These are phyloP conservation scores for Artemisiospiza belli DNA, from an alignment of 2,113 vertebrate genomes.

Conservation along the genomic window DNA sequence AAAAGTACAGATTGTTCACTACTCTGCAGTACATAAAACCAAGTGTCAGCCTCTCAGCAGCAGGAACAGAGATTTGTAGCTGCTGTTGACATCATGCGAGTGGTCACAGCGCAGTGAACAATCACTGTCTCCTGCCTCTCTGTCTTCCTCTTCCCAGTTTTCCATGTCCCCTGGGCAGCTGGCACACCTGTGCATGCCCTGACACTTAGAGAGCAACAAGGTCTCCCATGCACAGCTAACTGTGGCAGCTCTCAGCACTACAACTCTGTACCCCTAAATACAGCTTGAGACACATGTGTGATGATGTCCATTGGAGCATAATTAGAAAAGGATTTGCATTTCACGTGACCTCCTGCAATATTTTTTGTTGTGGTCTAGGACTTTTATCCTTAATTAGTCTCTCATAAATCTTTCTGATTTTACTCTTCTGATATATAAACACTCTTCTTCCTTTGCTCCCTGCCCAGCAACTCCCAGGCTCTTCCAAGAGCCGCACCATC, in stretches of 20 bases:
- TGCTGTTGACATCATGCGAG: fast-evolving
- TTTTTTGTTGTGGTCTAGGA: background rate
- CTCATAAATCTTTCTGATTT: background rate
- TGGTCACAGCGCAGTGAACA: background rate
- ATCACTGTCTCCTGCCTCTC: background rate
- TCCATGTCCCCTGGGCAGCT: background rate
- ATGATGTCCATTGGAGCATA: background rate
- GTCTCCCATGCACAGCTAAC: background rate
- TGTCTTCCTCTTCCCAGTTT: background rate
- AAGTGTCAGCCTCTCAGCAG: background rate
- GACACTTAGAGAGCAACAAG: background rate
- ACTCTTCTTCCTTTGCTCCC: background rate
- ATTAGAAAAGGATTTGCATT: background rate
- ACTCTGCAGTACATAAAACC: background rate
- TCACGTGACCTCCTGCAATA: background rate
- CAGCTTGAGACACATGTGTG: background rate
- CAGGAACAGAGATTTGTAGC: background rate
- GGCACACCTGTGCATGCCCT: background rate
- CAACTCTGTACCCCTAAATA: background rate
- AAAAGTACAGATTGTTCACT: background rate
- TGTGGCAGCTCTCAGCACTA: background rate
- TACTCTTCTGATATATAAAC: background rate
- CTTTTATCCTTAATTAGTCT: background rate
- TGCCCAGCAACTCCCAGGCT: background rate
- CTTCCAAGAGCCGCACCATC: background rate